phyloP scores from a whole-genome alignment of 1,140 invertebrate species.

The Panagrolaimus sp. region DNA sequence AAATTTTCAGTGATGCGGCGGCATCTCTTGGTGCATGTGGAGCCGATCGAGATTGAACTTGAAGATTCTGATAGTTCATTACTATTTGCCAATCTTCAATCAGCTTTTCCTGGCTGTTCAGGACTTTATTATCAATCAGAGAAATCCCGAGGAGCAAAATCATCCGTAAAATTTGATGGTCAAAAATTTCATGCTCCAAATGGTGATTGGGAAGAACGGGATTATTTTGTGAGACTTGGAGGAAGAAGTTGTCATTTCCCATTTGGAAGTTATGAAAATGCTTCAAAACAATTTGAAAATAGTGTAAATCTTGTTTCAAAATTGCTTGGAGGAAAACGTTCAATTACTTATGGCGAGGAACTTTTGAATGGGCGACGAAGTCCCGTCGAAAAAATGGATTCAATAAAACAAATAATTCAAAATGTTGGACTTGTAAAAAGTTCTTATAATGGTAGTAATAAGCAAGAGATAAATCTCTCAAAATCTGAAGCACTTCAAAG shows the following conservation, averaged over 20 bases:
- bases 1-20: slow-evolving; percentile 3
- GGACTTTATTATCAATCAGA: slow-evolving; percentile 30
- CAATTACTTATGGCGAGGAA: slow-evolving; percentile 19
- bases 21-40: not conserved
- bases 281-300: slow-evolving; percentile 40
- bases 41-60: slow-evolving; percentile 6
- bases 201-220: slow-evolving; percentile 34
- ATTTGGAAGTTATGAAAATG: slow-evolving; percentile 35
- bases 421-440: no score
- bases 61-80: slow-evolving; percentile 27
- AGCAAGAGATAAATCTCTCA: not conserved
- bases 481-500: slow-evolving; percentile 3
- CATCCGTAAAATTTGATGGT: slow-evolving; percentile 41
- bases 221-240: slow-evolving; percentile 33
- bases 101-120: slow-evolving; percentile 38
- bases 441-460: not conserved
- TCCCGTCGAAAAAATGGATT: not conserved
- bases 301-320: slow-evolving; percentile 35
- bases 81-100: slow-evolving; percentile 27
- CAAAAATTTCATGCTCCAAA: slow-evolving; percentile 33
- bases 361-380: not conserved
- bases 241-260: slow-evolving; percentile 13
- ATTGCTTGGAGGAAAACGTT: slow-evolving; percentile 32
- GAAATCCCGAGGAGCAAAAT: slow-evolving; percentile 19
- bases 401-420: not conserved